phyloP scores from a whole-genome alignment of 2,113 vertebrate species.

The Acrocephalus arundinaceus region DNA sequence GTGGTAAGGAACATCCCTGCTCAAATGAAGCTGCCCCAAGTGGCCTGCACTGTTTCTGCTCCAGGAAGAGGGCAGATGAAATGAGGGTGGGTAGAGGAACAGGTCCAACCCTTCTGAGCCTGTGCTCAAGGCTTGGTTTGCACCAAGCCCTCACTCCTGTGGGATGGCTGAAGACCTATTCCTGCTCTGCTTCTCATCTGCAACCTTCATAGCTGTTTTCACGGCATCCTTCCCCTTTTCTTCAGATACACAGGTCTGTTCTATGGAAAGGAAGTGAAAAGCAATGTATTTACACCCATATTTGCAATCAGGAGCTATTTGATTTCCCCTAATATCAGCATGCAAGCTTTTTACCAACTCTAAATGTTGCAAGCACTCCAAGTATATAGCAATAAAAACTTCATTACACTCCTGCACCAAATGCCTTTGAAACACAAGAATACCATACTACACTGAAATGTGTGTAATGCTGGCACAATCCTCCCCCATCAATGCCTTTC shows the following conservation, averaged over 20 bases:
- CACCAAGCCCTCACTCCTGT: background rate
- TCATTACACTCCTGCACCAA: background rate
- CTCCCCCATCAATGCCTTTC: background rate
- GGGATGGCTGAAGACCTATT: background rate
- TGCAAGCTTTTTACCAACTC: background rate
- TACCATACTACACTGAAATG: background rate
- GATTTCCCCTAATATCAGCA: background rate
- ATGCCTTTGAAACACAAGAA: background rate
- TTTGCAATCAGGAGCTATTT: background rate
- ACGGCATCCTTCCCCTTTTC: background rate
- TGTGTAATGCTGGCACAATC: background rate
- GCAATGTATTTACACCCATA: background rate
- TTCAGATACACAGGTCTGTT: background rate
- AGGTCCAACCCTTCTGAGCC: background rate
- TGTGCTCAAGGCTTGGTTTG: background rate
- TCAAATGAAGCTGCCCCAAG: accelerated
- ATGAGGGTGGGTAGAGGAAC: background rate
- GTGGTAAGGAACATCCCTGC: background rate
- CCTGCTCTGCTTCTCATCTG: background rate
- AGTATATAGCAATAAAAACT: background rate
- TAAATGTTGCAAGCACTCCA: background rate
- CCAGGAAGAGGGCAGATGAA: background rate
- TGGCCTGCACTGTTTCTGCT: accelerated
- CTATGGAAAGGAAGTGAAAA: background rate
- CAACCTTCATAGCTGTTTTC: background rate